Evolutionary conservation across 2,113 vertebrate genomes (phyloP).

Genomic region (Mohoua ochrocephala): DNA sequence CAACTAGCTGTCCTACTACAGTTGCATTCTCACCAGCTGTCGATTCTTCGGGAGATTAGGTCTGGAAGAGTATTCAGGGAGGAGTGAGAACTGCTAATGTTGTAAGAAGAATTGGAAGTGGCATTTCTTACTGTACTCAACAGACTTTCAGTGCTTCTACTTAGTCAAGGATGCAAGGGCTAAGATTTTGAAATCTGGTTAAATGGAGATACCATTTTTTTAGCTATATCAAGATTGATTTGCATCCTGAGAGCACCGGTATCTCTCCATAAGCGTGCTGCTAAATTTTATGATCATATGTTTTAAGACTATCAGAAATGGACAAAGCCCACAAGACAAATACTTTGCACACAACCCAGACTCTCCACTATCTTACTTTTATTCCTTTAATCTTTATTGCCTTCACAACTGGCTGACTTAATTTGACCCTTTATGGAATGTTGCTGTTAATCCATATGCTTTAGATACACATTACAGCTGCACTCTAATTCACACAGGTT

Average conservation of each 20-base stretch:
- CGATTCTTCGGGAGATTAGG: background rate
- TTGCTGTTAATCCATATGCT: constrained; percentile 67
- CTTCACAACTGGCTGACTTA: constrained; percentile 60
- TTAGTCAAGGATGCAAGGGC: constrained; percentile 21
- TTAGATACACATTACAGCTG: constrained; percentile 69
- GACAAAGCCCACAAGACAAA: constrained; percentile 13
- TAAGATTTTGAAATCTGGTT: background rate
- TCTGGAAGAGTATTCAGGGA: background rate
- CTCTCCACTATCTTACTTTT: background rate
- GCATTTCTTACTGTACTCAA: background rate
- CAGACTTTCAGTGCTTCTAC: background rate
- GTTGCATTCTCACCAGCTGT: constrained; percentile 5
- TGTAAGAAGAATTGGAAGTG: background rate
- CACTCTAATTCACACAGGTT: constrained; percentile 62
- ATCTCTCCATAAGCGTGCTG: background rate
- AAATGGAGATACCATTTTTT: background rate
- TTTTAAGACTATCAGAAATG: background rate
- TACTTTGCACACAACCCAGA: constrained; percentile 36
- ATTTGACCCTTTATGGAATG: constrained; percentile 62
- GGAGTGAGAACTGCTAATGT: background rate
- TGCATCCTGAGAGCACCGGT: background rate
- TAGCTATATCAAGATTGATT: background rate
- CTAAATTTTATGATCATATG: background rate
- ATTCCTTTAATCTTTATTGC: constrained; percentile 33
- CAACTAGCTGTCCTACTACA: background rate